Conservation (phyloP, 2,797 vertebrate genomes). For the Decapterus maruadsi region DNA sequence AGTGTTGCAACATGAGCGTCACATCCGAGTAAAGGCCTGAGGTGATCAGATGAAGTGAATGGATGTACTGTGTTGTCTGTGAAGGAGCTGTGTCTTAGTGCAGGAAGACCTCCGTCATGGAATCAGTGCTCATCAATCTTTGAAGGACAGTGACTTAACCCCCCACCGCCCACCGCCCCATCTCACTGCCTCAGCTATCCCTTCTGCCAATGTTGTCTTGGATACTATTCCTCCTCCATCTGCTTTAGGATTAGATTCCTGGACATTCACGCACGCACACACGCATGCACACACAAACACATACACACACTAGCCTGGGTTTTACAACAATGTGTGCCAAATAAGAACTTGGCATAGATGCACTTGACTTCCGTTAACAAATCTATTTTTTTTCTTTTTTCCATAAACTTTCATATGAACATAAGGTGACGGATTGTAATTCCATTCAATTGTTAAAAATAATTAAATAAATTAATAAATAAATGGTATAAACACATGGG, state of each 20-base stretch:
- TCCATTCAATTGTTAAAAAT: not conserved
- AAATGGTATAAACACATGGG: not conserved
- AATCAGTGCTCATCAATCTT: slow-evolving; percentile 58
- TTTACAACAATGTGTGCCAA: slow-evolving; percentile 49
- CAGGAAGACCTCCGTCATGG: slow-evolving; percentile 32
- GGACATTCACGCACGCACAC: not conserved
- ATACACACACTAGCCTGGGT: slow-evolving; percentile 13
- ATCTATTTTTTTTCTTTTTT: slow-evolving; percentile 17
- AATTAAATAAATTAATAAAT: not conserved
- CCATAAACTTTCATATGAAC: not conserved
- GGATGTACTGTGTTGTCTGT: slow-evolving; percentile 48
- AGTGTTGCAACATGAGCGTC: slow-evolving; percentile 49
- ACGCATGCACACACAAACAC: slow-evolving; percentile 12
- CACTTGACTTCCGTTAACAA: slow-evolving; percentile 11
- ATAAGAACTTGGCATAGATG: slow-evolving; percentile 16
- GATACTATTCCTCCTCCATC: slow-evolving; percentile 80
- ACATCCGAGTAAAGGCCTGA: slow-evolving; percentile 28
- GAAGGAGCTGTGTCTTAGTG: slow-evolving; percentile 25
- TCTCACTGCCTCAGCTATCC: slow-evolving; percentile 41
- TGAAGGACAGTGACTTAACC: slow-evolving; percentile 54
- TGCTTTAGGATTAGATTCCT: slow-evolving; percentile 74
- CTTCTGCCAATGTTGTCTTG: slow-evolving; percentile 74
- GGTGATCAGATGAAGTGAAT: slow-evolving; percentile 49
- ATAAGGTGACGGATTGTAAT: not conserved
- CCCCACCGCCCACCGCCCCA: slow-evolving; percentile 17